phyloP scores from a whole-genome alignment of 35 echinoderm and acorn worm genomes.

The Lytechinus pictus region DNA sequence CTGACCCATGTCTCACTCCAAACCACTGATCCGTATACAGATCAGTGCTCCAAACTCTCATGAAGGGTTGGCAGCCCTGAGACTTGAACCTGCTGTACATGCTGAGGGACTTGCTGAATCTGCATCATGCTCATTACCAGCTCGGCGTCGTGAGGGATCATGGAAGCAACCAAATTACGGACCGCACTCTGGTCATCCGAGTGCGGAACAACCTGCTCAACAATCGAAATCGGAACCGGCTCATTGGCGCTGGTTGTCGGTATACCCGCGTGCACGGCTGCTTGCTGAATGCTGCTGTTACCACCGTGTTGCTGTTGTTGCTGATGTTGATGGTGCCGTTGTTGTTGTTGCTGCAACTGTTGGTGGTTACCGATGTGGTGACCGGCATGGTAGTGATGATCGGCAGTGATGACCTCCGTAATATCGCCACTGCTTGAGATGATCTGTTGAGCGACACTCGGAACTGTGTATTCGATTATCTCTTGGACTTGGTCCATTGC shows the following conservation, averaged over 20 bases:
- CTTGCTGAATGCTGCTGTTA: constrained; percentile 46
- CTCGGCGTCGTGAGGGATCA: constrained; percentile 45
- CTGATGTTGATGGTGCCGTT: constrained; percentile 23
- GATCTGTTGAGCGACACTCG: not conserved
- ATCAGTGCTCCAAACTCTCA: no score
- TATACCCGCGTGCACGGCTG: constrained; percentile 41
- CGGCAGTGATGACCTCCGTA: not conserved
- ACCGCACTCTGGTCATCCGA: not conserved
- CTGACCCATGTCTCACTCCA: no score
- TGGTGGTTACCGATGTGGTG: not conserved
- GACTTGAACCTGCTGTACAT: not conserved
- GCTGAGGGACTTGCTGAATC: constrained; percentile 18
- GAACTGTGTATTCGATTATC: constrained; percentile 40
- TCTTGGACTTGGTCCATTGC: constrained; percentile 18
- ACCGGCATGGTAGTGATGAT: constrained; percentile 25
- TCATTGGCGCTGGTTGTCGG: not conserved
- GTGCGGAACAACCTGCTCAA: constrained; percentile 40
- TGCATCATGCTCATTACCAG: constrained; percentile 53
- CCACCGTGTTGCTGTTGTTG: not conserved
- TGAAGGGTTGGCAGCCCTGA: no score
- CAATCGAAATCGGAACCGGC: not conserved
- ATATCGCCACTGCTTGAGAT: not conserved
- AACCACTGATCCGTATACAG: no score
- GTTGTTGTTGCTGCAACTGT: not conserved
- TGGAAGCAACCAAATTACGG: constrained; percentile 34